phyloP scores from a whole-genome alignment of 2,888 invertebrate genomes.

The Drepanosiphum platanoidis region DNA sequence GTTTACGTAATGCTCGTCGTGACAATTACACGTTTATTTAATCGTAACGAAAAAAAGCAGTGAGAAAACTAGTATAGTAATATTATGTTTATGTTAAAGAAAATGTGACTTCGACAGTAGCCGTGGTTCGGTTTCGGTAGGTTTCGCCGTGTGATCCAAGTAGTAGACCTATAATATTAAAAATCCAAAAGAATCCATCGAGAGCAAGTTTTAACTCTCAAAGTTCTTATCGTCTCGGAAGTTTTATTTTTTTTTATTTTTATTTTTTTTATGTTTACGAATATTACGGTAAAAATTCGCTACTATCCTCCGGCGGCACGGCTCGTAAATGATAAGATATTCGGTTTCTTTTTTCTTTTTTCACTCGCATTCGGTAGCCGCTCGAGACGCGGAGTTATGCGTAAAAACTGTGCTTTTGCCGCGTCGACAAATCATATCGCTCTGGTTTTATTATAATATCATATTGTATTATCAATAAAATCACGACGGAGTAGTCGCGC shows the following conservation, averaged over 20 bases:
- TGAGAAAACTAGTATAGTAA: too few species aligned
- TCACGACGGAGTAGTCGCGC: not conserved
- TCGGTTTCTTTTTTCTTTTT: not conserved
- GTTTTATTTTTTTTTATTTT: too few species aligned
- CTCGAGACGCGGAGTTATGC: not conserved
- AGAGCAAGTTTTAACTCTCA: not conserved
- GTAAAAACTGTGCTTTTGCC: constrained; percentile 1
- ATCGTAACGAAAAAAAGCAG: too few species aligned
- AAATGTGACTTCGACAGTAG: too few species aligned
- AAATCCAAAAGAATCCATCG: not conserved
- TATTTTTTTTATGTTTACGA: constrained; percentile 24
- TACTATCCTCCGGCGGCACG: not conserved
- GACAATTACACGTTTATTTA: too few species aligned
- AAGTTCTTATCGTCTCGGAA: constrained; percentile 9
- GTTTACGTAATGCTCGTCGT: too few species aligned
- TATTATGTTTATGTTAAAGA: too few species aligned
- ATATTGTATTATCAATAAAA: not conserved
- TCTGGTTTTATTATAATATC: not conserved
- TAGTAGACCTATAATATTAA: not conserved
- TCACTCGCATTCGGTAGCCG: not conserved
- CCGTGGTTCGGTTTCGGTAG: too few species aligned
- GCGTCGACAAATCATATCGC: constrained; percentile 31
- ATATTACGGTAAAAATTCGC: constrained; percentile 4
- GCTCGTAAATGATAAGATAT: constrained; percentile 47
- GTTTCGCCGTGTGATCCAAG: too few species aligned